Evolutionary conservation across 1,140 invertebrate genomes (phyloP).

Genomic region (Aphaenogaster ashmeadi): DNA sequence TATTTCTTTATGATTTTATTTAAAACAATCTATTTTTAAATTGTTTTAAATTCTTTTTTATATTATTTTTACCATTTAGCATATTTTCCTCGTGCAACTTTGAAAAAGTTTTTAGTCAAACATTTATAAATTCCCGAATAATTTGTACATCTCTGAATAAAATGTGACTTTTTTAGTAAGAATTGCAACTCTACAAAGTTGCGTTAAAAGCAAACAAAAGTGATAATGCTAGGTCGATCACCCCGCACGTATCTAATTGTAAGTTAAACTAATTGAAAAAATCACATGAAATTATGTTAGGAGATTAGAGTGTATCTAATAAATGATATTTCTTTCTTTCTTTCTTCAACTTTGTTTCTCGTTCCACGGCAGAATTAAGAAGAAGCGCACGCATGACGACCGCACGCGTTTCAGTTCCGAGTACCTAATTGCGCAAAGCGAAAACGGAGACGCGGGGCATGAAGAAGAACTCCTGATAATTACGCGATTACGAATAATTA

Average conservation of each 20-base stretch:
- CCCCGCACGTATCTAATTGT: not conserved
- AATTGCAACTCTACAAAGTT: not conserved
- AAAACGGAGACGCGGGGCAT: constrained; percentile 8
- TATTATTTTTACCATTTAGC: not conserved
- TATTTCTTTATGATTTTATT: not conserved
- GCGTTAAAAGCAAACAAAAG: not conserved
- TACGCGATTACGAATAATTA: constrained; percentile 62
- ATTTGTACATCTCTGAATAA: not conserved
- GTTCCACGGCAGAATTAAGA: constrained; percentile 30
- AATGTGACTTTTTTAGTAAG: not conserved
- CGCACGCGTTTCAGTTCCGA: constrained; percentile 61
- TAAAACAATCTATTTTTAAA: not conserved
- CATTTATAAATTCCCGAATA: too few relatives aligned
- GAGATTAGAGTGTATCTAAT: constrained; percentile 2
- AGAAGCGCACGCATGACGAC: not conserved
- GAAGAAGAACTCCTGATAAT: constrained; percentile 39
- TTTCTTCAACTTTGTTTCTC: not conserved
- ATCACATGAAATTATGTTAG: constrained; percentile 26
- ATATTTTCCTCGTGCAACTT: not conserved
- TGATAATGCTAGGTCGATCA: not conserved
- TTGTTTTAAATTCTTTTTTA: not conserved
- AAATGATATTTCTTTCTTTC: constrained; percentile 1
- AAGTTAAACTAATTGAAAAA: constrained; percentile 33
- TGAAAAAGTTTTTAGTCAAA: not conserved
- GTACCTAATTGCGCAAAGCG: constrained; percentile 59